Evolutionary conservation across 2,113 vertebrate species (phyloP).

Genomic region (Pollachius pollachius): DNA sequence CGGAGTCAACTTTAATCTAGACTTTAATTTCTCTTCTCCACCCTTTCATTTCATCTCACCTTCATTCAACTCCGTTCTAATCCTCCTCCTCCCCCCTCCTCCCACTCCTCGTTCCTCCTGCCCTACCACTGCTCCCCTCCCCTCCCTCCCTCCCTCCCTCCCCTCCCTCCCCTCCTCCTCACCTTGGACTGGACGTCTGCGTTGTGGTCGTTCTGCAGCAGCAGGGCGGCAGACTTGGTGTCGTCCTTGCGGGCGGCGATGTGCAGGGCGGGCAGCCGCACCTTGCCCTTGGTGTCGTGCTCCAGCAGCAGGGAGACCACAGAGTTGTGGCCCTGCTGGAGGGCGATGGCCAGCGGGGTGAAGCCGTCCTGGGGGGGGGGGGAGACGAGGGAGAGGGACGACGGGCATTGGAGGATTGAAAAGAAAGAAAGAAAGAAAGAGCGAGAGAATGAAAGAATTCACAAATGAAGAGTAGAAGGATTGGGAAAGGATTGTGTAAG

Average conservation of each 20-base stretch:
- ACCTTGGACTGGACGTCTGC: slow-evolving; percentile 98
- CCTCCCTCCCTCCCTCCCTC: neutral
- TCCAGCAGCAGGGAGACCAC: slow-evolving; percentile 93
- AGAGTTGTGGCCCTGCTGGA: slow-evolving; percentile 96
- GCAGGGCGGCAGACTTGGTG: slow-evolving; percentile 92
- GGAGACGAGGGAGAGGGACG: neutral
- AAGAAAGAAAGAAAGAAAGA: slow-evolving; percentile 2
- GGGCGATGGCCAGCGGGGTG: slow-evolving; percentile 91
- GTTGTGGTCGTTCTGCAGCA: slow-evolving; percentile 97
- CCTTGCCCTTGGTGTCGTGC: slow-evolving; percentile 97
- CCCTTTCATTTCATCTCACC: too few relatives aligned
- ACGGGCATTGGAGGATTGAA: neutral
- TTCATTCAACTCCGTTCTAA: too few relatives aligned
- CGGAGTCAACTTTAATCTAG: too few relatives aligned
- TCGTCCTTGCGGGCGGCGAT: slow-evolving; percentile 97
- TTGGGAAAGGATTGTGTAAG: too few relatives aligned
- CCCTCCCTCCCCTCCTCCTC: slow-evolving; percentile 31
- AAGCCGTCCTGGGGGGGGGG: slow-evolving; percentile 84
- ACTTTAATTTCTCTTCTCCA: too few relatives aligned
- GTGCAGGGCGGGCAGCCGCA: slow-evolving; percentile 90
- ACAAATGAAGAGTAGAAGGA: too few relatives aligned
- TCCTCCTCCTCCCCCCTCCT: too few relatives aligned
- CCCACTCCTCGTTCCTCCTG: neutral
- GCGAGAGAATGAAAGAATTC: neutral
- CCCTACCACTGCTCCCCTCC: neutral